Conservation (phyloP, 2,113 vertebrate genomes). For the Neodontobutis hainanensis region DNA sequence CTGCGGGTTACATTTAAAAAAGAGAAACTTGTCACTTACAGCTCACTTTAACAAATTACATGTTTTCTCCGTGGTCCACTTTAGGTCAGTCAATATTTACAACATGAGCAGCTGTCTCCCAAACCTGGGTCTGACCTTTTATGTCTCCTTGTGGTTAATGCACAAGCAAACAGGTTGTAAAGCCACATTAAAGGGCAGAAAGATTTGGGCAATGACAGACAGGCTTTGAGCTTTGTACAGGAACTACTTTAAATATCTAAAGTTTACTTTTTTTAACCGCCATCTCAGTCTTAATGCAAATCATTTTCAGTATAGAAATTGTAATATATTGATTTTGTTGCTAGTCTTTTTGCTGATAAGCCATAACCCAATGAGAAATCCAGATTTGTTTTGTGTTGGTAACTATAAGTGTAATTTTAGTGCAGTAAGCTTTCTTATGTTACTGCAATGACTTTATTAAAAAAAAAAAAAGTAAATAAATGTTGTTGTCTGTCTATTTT, state of each 20-base stretch:
- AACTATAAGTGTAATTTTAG: too few relatives aligned
- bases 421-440: too few relatives aligned
- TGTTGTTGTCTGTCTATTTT: too few relatives aligned
- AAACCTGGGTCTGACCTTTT: slow-evolving; percentile 60
- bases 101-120: slow-evolving; percentile 54
- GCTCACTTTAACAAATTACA: slow-evolving; percentile 57
- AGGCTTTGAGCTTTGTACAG: neutral
- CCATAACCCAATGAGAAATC: too few relatives aligned
- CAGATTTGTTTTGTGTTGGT: too few relatives aligned
- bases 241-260: neutral
- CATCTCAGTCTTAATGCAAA: too few relatives aligned
- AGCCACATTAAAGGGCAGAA: slow-evolving; percentile 4
- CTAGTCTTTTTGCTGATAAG: too few relatives aligned
- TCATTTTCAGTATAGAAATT: too few relatives aligned
- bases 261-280: neutral
- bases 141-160: slow-evolving; percentile 31
- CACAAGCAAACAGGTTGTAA: slow-evolving; percentile 42
- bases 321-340: too few relatives aligned
- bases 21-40: slow-evolving; percentile 55
- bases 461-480: too few relatives aligned
- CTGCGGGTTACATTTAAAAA: slow-evolving; percentile 57
- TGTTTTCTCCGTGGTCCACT: slow-evolving; percentile 54
- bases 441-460: too few relatives aligned
- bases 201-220: slow-evolving; percentile 4
- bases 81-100: slow-evolving; percentile 66